These are phyloP conservation scores for Chaetodon trifascialis DNA, from an alignment of 2,113 vertebrate genomes.

Conservation along the genomic window DNA sequence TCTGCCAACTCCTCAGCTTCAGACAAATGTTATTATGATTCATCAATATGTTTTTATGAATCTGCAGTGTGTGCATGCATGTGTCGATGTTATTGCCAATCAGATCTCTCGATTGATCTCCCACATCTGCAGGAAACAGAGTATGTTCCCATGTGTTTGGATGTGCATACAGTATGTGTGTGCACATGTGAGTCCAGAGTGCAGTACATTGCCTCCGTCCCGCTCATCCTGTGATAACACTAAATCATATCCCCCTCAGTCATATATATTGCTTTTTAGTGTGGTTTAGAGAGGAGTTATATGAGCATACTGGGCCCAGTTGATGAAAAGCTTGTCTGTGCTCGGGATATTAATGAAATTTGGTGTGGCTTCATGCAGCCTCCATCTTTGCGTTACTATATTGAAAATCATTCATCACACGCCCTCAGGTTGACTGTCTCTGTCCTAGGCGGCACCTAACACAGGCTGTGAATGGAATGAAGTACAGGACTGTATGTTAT, in stretches of 20 bases:
- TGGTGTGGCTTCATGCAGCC: conserved; percentile 42
- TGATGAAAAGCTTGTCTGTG: conserved; percentile 69
- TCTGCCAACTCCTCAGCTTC: neutral
- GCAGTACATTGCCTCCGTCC: conserved; percentile 26
- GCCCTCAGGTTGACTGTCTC: conserved; percentile 39
- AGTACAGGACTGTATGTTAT: neutral
- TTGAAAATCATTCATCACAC: conserved; percentile 70
- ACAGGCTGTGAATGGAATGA: neutral
- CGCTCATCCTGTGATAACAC: conserved; percentile 58
- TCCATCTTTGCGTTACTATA: conserved; percentile 56
- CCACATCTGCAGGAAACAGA: neutral
- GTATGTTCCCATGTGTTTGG: neutral
- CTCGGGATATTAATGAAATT: conserved; percentile 66
- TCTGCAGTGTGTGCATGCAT: neutral
- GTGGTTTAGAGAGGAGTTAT: conserved; percentile 62
- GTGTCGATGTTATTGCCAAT: conserved; percentile 21
- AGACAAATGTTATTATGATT: conserved; percentile 7
- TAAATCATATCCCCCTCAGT: conserved; percentile 56
- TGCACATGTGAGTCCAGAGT: conserved; percentile 16
- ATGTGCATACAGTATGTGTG: neutral
- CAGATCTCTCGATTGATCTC: conserved; percentile 27
- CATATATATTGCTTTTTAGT: conserved; percentile 71
- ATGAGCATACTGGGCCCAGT: conserved; percentile 51
- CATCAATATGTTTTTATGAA: neutral
- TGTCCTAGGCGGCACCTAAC: conserved; percentile 2